Conservation (phyloP, 1,140 invertebrate genomes). For the Camponotus vicinus region DNA sequence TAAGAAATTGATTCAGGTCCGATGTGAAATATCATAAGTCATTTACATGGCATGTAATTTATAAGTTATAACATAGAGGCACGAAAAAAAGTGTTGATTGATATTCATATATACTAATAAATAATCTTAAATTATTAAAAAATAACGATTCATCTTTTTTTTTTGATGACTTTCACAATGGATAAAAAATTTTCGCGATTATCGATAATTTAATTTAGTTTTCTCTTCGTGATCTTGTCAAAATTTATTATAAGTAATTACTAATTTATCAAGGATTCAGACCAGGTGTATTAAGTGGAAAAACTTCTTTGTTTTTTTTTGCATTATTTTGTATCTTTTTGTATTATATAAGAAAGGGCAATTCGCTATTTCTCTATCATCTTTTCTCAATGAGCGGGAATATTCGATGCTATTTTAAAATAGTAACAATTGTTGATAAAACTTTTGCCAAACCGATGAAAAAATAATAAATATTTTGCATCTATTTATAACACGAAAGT, state of each 20-base stretch:
- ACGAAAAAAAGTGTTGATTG: conserved; percentile 63
- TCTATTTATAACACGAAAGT: neutral
- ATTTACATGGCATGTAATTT: conserved; percentile 72
- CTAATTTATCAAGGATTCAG: neutral
- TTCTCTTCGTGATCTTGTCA: neutral
- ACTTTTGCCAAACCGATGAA: neutral
- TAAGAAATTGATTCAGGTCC: conserved; percentile 30
- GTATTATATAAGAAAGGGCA: neutral
- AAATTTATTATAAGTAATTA: neutral
- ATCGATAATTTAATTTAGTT: conserved; percentile 8
- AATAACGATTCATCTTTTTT: conserved; percentile 68
- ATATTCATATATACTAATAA: conserved; percentile 53
- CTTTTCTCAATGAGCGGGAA: neutral
- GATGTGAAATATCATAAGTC: conserved; percentile 67
- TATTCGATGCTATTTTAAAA: neutral
- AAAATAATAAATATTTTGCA: neutral
- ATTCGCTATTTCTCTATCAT: neutral
- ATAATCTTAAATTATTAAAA: conserved; percentile 35
- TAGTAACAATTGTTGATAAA: neutral
- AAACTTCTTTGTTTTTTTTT: neutral
- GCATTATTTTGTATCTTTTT: neutral
- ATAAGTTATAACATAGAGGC: conserved; percentile 66
- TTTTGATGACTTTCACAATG: conserved; percentile 53
- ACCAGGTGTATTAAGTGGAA: neutral
- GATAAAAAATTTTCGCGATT: neutral